Base-by-base conservation (phyloP, 2,888 invertebrate species). In the Lypha dubia region DNA sequence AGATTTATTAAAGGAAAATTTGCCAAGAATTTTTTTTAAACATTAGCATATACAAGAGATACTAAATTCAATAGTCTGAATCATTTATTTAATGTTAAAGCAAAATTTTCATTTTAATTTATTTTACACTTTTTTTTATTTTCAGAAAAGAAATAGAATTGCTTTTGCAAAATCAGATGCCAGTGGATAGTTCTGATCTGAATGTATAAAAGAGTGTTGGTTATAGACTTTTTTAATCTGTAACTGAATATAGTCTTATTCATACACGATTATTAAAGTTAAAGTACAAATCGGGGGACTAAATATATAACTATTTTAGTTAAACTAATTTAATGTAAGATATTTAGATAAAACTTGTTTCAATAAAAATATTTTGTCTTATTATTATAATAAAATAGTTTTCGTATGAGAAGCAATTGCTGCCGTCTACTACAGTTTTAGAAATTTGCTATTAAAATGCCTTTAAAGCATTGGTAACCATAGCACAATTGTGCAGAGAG, bases 151-250 rank as follows among this genome's bases (percentile, higher is more conserved):
- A 56, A 32, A 56, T 56, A n/a, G 56, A 56, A n/a, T 8, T 28
- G 28, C n/a, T 32, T 3, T n/a, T 56, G n/a, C 15, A 56, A 56
- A 32, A 32, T 1, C 28, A 56, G 8, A 56, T 13, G 8, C 56
- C 56, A 32, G 32, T 56, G 3, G 28, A 56, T n/a, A n/a, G n/a
- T n/a, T 56, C 56, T 3, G 56, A 56, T 56, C 56, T 56, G n/a
- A 15, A 1, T 13, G 6, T 53, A 24, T 53, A 7, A 53, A 28
- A 0, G n/a, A n/a, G n/a, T n/a, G n/a, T n/a, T 4, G 3, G 0
- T 20, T 11, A 7, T 20, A 49, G 49, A 20, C 9, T 0, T 49
- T 49, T 49, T 20, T 1, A 17, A 20, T 46, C 7, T 1, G 3
- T 15, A 9, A 8, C 20, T 49, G n/a, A n/a, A 1, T 11, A 20